Percentiles rank a stretch among this genome's conserved stretches.
Evolutionary conservation across 1,140 invertebrate genomes (phyloP).

Genomic region (Danaus plexippus): DNA sequence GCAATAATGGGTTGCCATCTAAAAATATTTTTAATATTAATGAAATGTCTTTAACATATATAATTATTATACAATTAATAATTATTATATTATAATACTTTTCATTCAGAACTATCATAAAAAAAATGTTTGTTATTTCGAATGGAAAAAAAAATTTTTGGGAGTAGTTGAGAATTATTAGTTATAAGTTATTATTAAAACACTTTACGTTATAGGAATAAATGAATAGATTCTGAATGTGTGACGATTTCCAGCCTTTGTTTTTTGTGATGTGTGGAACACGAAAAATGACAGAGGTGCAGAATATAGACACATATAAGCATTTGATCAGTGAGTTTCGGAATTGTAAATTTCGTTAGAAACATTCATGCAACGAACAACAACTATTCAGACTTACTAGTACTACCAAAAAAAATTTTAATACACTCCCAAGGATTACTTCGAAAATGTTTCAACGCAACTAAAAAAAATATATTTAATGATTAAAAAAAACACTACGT

Average conservation of each 20-base stretch:
- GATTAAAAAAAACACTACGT: slow-evolving; percentile 29
- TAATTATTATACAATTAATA: no score
- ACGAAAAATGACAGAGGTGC: slow-evolving; percentile 4
- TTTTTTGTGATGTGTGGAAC: not conserved
- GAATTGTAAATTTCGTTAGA: not conserved
- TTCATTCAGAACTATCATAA: no score
- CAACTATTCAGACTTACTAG: slow-evolving; percentile 37
- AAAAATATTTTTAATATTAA: slow-evolving; percentile 8
- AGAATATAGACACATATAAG: slow-evolving; percentile 2
- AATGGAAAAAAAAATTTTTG: no score
- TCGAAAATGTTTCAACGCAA: slow-evolving; percentile 26
- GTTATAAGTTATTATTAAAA: no score
- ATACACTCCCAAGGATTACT: slow-evolving; percentile 33
- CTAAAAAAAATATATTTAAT: slow-evolving; percentile 25
- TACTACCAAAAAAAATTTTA: slow-evolving; percentile 30
- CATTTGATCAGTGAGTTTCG: no score
- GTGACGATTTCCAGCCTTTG: no score
- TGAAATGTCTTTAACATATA: no score
- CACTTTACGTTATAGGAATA: no score
- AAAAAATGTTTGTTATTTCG: no score
- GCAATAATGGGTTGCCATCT: slow-evolving; percentile 64
- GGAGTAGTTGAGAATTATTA: no score
- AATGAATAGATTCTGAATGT: no score
- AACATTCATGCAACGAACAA: slow-evolving; percentile 22
- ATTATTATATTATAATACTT: no score